Percentiles rank a stretch among this genome's conserved stretches.
phyloP scores from a whole-genome alignment of 2,888 invertebrate species.

The Vesta saturnalis region DNA sequence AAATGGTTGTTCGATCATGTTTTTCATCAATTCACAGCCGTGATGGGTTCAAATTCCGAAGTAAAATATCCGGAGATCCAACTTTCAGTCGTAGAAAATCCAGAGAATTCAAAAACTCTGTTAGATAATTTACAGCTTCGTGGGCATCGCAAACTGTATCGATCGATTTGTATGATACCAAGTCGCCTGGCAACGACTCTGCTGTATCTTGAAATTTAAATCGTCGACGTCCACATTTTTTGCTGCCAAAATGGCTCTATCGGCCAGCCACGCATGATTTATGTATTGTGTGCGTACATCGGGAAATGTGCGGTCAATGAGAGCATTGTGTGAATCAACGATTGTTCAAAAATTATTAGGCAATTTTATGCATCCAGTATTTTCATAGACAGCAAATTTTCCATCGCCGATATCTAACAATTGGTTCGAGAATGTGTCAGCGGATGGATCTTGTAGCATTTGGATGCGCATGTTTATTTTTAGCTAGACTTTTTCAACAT shows the following conservation, averaged over 20 bases:
- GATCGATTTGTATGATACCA: too few species aligned
- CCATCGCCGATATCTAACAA: constrained; percentile 46
- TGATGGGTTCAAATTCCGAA: constrained; percentile 51
- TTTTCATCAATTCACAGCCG: constrained; percentile 44
- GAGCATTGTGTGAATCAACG: constrained; percentile 21
- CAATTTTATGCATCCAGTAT: constrained; percentile 43
- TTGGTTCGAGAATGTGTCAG: constrained; percentile 47
- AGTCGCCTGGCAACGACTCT: constrained; percentile 24
- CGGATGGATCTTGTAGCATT: constrained; percentile 48
- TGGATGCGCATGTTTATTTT: too few species aligned
- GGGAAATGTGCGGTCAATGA: constrained; percentile 17
- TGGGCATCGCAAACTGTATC: constrained; percentile 32
- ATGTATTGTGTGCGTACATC: constrained; percentile 33
- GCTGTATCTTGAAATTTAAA: constrained; percentile 23
- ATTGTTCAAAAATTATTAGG: constrained; percentile 48
- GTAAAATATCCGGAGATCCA: constrained; percentile 51
- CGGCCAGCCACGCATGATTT: constrained; percentile 42
- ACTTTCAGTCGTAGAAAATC: constrained; percentile 50
- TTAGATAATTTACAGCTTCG: constrained; percentile 30
- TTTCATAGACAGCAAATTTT: constrained; percentile 42
- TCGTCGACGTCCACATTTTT: constrained; percentile 50
- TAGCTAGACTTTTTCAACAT: constrained; percentile 26
- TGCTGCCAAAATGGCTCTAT: constrained; percentile 53
- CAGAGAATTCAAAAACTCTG: constrained; percentile 52
- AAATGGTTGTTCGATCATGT: neutral